Base-by-base conservation (phyloP, 2,113 vertebrate genomes). In the Apeltes quadracus region DNA sequence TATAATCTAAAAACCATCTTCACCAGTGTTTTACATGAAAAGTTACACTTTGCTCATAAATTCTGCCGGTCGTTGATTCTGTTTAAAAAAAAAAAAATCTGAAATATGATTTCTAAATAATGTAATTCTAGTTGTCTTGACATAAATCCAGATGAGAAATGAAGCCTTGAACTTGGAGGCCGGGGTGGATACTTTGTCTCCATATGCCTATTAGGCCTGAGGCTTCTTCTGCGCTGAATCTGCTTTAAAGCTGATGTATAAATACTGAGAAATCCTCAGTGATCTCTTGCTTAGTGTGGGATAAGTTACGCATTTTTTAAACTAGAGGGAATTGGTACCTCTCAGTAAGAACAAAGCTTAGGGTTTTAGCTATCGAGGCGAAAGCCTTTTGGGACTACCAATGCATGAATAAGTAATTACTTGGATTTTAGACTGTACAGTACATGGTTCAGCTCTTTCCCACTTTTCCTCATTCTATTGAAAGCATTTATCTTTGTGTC, bases 321-420 rank as follows among this genome's bases (percentile, higher is more conserved):
- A 72, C 38, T 38, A 61, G 36, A 27, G 69, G 64, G 69, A 81
- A 66, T 62, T 56, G 59, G 22, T 48, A 27, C 43, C 59, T 27
- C 13, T 71, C 23, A 41, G 32, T 41, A 34, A 48, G 39, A 32
- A 44, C 51, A 76, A 67, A 65, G 59, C 25, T 61, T 61, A 50
- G 25, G 23, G 65, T 55, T 74, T 53, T 7, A 79, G 56, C 23
- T 11, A 75, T 1, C 1, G 48, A 71, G 67, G 23, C 6, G 3
- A 36, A 54, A 65, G 54, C 44, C 66, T 72, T 53, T 56, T 34
- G 72, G 72, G 57, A 27, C 62, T 55, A 44, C 27, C 39, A 55
- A 16, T 5, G 20, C 38, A 75, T 76, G 39, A 80, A 82, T 73
- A 75, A 75, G 38, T 57, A 63, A 68, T 57, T 64, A 25, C 10